Evolutionary conservation across 1,140 invertebrate genomes (phyloP), one percentile per base, ranked within the genome.

Genomic region (Daktulosphaira vitifoliae): DNA sequence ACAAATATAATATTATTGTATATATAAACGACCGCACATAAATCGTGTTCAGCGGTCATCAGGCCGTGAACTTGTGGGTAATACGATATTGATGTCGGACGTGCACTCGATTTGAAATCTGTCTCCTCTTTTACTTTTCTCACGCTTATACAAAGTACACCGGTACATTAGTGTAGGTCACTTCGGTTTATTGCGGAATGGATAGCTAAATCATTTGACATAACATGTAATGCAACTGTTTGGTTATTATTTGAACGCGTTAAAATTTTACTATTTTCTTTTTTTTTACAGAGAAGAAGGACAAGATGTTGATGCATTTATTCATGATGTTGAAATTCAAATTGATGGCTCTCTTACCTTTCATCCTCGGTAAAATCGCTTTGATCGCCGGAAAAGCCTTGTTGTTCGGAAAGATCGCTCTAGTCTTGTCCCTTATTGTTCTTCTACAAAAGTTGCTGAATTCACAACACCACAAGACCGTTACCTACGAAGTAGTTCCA

Each of bases 341-440:
- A 74, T 81, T 86, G 65, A 86, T 86, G 68, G 85, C 87, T 22
- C 75, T 90, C 16, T 75, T 88, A 67, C 88, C 88, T 4, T 73
- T 90, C 51, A 81, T 86, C 1, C 79, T 90, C 8, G 87, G 85
- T 26, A 86, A 82, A 37, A 88, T 90, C 67, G 88, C 88, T 13
- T 74, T 90, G 67, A 87, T 90, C 69, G 88, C 88, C 44, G 88
- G 88, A 65, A 90, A 90, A 74, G 88, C 88, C 52, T 78, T 90
- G 69, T 73, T 90, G 62, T 84, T 90, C 69, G 88, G 87, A 70
- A 90, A 90, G 74, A 83, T 90, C 69, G 88, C 88, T 4, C 78
- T 90, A 52, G 84, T 90, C 0, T 80, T 90, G 18, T 87, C 87
- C 0, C 83, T 85, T 51, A 85, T 90, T 38, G 89, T 90, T 69